A percentile compares a stretch with the other conserved stretches of the same genome.
Evolutionary conservation across 2,888 invertebrate genomes (phyloP).

Genomic region (Helleia helle): DNA sequence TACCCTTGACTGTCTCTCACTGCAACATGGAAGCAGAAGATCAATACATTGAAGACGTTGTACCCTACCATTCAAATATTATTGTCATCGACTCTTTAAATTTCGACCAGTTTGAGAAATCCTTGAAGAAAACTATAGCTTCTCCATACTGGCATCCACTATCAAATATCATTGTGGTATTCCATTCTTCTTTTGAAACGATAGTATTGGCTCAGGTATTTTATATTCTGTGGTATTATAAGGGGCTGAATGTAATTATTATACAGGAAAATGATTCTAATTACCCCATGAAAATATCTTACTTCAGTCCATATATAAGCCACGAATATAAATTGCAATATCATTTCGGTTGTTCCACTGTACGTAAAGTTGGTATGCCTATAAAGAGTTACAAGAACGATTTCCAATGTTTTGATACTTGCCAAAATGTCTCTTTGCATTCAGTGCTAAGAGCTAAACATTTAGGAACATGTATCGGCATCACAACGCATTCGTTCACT

Average conservation of each 20-base stretch:
- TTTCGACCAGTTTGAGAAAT: constrained; percentile 37
- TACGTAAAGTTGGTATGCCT: constrained; percentile 35
- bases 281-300: constrained; percentile 27
- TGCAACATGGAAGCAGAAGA: constrained; percentile 31
- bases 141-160: constrained; percentile 47
- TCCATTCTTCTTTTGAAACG: constrained; percentile 26
- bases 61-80: constrained; percentile 37
- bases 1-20: constrained; percentile 32
- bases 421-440: constrained; percentile 37
- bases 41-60: constrained; percentile 33
- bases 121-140: constrained; percentile 30
- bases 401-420: constrained; percentile 39
- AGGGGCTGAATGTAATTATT: constrained; percentile 37
- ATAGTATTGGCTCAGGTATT: constrained; percentile 37
- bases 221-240: constrained; percentile 47
- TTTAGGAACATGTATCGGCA: constrained; percentile 50
- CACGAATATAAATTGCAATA: constrained; percentile 30
- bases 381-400: constrained; percentile 32
- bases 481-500: constrained; percentile 27
- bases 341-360: constrained; percentile 43
- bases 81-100: constrained; percentile 35
- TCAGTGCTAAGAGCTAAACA: constrained; percentile 35
- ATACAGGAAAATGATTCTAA: constrained; percentile 34
- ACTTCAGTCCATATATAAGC: constrained; percentile 39
- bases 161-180: constrained; percentile 40